Base-by-base conservation (phyloP, 2,888 invertebrate genomes). In the Lagria hirta region DNA sequence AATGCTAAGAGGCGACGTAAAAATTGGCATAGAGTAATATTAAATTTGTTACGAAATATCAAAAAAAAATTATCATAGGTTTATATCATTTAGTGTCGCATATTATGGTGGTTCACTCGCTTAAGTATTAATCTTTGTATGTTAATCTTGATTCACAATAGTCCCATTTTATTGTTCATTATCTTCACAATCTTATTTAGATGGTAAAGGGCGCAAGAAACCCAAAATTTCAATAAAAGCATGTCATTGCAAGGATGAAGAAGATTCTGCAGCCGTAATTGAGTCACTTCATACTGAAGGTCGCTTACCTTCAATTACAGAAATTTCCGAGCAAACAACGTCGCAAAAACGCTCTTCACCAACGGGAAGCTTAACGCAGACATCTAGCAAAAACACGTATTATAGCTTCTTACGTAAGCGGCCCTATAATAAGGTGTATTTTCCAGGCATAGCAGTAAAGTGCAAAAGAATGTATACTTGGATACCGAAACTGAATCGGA, bases 251-350 rank as follows among this genome's bases (percentile, higher is more conserved):
- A 28, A 23, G 17, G 16, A 34, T 13, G 34, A 26, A 7, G 35
- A 20, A 4, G 22, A 22, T 3, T 11, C 10, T 27, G 27, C n/a
- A 2, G 6, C 14, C 3, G 27, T 13, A 7, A 13, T 6, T 6
- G 37, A 21, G 4, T 28, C 37, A 1, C 21, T 29, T n/a, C 13
- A 17, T 5, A 37, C 37, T 2, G 21, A 27, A 6, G 28, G 28
- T 12, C 29, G 29, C 3, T 17, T 29, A 15, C 12, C 38, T 5
- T 38, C 38, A 5, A 38, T 38, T 12, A 29, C 38, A 10, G 38
- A 38, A 7, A 38, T 23, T 10, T 30, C 38, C 2, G 38, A 38
- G 12, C 20, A 13, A 7, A 14, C 27, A 10, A 5, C 20, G 1
- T 20, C 30, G 2, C 22, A 33, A n/a, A 14, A 8, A 11, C 12